Evolutionary conservation across 2,797 vertebrate genomes (phyloP).

Genomic region (Platalea minor): DNA sequence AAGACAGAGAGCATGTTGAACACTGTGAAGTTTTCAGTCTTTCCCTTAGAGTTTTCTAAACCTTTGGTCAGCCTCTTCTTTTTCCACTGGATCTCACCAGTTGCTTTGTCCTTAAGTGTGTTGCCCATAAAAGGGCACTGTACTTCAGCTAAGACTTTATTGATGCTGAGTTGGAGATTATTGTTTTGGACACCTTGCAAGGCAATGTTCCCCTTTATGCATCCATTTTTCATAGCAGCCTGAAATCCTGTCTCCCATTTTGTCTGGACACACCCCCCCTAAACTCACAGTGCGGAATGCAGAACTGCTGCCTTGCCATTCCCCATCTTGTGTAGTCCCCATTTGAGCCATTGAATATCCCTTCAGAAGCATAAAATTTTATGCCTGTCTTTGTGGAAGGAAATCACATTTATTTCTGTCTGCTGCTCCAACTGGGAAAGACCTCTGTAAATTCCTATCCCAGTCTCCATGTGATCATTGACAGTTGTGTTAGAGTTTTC

Average conservation of each 20-base stretch:
- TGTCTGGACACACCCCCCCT: not conserved
- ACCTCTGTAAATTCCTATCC: not conserved
- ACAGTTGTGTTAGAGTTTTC: not conserved
- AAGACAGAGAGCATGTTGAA: not conserved
- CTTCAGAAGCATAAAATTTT: not conserved
- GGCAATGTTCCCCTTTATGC: not conserved
- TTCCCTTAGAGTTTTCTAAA: not conserved
- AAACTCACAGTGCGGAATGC: not conserved
- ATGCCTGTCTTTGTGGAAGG: not conserved
- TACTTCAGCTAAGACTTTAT: not conserved
- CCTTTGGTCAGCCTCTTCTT: not conserved
- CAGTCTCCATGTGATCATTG: not conserved
- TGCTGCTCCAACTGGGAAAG: not conserved
- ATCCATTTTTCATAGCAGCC: not conserved
- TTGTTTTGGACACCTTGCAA: not conserved
- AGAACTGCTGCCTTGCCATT: not conserved
- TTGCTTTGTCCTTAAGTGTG: not conserved
- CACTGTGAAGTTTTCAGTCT: not conserved
- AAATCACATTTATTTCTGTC: constrained; percentile 3
- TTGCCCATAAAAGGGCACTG: not conserved
- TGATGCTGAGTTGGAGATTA: not conserved
- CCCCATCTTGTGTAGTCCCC: not conserved
- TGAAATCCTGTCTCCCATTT: not conserved
- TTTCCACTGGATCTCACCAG: not conserved
- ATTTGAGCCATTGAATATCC: not conserved